A percentile compares a stretch with the other conserved stretches of the same genome.
These are phyloP conservation scores for Eupithecia centaureata DNA, from an alignment of 2,888 invertebrate genomes.

Conservation along the genomic window DNA sequence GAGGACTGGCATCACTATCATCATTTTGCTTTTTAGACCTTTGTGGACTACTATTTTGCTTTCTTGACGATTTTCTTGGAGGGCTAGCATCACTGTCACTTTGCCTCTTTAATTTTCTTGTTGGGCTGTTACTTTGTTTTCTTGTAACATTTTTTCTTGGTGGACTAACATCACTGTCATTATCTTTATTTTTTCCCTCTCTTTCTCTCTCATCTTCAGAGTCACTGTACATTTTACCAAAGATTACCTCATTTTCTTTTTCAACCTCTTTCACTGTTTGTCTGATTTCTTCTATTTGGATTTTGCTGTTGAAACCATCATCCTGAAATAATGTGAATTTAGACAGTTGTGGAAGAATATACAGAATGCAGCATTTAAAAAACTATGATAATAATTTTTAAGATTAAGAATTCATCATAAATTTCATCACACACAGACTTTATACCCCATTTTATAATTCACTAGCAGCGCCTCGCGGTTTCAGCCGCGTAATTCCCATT, in stretches of 20 bases:
- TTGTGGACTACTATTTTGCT: constrained; percentile 13
- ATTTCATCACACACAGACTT: neutral
- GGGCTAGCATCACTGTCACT: constrained; percentile 1
- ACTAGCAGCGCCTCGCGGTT: too few relatives aligned
- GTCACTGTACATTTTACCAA: constrained; percentile 81
- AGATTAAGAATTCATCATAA: too few relatives aligned
- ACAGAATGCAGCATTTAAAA: neutral
- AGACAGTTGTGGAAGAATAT: neutral
- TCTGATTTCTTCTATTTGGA: constrained; percentile 76
- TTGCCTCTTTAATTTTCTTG: constrained; percentile 42
- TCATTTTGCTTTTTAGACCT: constrained; percentile 44
- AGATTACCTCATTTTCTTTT: constrained; percentile 75
- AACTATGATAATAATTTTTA: too few relatives aligned
- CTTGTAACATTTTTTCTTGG: constrained; percentile 43
- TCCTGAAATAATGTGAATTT: constrained; percentile 58
- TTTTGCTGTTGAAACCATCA: constrained; percentile 78
- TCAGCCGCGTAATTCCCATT: too few relatives aligned
- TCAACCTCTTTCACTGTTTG: constrained; percentile 65
- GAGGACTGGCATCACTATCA: constrained; percentile 66
- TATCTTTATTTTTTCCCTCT: constrained; percentile 45
- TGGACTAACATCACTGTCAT: constrained; percentile 33
- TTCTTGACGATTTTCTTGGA: constrained; percentile 13
- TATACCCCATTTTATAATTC: neutral
- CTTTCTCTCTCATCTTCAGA: constrained; percentile 70
- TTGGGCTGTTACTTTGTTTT: constrained; percentile 58